phyloP scores from a whole-genome alignment of 1,140 invertebrate genomes.

The Sminthurinus signatus region DNA sequence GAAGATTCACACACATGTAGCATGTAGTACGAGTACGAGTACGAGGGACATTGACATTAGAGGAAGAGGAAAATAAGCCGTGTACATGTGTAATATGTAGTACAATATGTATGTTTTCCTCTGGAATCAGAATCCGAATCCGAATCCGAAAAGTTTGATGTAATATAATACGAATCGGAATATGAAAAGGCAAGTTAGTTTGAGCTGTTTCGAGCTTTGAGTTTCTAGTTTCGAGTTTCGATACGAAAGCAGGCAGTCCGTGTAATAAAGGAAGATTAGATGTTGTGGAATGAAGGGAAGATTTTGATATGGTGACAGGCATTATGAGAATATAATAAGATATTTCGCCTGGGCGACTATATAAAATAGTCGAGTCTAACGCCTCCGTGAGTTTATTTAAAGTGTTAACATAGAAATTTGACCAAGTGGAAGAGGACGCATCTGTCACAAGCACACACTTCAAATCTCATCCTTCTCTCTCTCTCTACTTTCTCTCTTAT shows the following conservation, averaged over 20 bases:
- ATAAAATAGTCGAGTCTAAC: constrained; percentile 9
- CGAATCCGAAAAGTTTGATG: background rate
- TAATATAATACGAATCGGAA: background rate
- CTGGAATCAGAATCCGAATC: background rate
- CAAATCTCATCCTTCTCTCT: too few relatives aligned
- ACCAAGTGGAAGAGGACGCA: constrained; percentile 9
- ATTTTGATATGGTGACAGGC: constrained; percentile 6
- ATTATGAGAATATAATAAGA: constrained; percentile 11
- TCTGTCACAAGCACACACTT: constrained; percentile 4
- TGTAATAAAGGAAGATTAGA: constrained; percentile 14
- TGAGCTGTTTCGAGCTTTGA: background rate
- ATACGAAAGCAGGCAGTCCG: background rate
- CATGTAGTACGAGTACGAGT: too few relatives aligned
- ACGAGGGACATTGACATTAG: too few relatives aligned
- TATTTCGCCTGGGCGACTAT: constrained; percentile 18
- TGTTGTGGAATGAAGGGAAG: background rate
- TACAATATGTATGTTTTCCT: background rate
- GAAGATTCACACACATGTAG: too few relatives aligned
- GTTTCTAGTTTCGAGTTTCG: background rate
- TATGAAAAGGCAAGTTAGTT: background rate
- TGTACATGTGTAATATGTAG: background rate
- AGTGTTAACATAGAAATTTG: constrained; percentile 1
- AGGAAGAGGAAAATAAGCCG: background rate
- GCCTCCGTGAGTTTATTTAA: constrained; percentile 1
- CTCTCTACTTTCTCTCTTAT: background rate